Evolutionary conservation across 2,888 invertebrate genomes (phyloP).

Genomic region (Zeuzera pyrina): DNA sequence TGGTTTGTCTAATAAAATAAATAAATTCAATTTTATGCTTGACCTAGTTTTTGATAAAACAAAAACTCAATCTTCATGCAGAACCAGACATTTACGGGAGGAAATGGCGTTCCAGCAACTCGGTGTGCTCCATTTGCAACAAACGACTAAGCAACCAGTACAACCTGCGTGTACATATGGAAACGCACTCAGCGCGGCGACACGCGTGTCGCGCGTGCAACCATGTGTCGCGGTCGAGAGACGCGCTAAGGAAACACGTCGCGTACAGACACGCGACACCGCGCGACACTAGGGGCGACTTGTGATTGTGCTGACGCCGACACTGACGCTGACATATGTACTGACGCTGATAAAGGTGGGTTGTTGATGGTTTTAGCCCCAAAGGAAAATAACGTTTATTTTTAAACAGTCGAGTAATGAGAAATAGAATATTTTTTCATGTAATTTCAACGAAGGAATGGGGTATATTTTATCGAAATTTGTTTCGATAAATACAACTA

Average conservation of each 20-base stretch:
- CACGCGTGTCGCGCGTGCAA: constrained; percentile 91
- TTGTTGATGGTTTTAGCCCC: too few species aligned
- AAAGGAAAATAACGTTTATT: too few species aligned
- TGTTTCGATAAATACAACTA: too few species aligned
- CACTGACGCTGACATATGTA: too few species aligned
- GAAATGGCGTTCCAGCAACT: constrained; percentile 47
- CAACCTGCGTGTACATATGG: constrained; percentile 91
- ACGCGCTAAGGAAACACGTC: constrained; percentile 90
- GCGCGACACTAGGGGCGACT: not conserved
- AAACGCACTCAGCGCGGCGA: constrained; percentile 90
- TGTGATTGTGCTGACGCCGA: too few species aligned
- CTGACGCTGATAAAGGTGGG: too few species aligned
- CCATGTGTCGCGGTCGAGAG: constrained; percentile 89
- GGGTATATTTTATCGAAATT: too few species aligned
- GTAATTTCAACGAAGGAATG: too few species aligned
- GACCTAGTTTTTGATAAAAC: constrained; percentile 3
- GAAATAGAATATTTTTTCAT: too few species aligned
- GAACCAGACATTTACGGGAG: constrained; percentile 40
- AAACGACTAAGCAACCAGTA: constrained; percentile 93
- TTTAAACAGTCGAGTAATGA: too few species aligned
- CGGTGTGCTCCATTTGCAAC: constrained; percentile 87
- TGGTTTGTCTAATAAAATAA: too few species aligned
- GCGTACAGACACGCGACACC: constrained; percentile 83
- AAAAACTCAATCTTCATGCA: constrained; percentile 15
- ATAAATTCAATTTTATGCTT: too few species aligned